Evolutionary conservation across 2,888 invertebrate species (phyloP), one percentile per base, ranked within the genome.

Genomic region (Chymomyza procnemis): DNA sequence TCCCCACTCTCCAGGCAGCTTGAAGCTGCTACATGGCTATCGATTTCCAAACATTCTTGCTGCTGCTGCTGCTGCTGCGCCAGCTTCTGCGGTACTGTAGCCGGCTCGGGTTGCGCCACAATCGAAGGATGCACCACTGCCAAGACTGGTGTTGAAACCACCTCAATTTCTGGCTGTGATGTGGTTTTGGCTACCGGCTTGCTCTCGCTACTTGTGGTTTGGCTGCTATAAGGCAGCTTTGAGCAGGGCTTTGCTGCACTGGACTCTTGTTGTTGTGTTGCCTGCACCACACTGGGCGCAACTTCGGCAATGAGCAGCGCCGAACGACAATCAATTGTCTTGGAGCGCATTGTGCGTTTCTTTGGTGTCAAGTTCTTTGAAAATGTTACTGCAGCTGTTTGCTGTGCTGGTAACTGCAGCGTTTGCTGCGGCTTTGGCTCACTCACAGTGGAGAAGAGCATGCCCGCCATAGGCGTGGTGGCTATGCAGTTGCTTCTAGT

Each of bases 291-390:
- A 56, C 8, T 56, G 14, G 63, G 56, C 6, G 57, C 48, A 8
- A 34, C 56, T 14, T 55, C 57, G 41, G 50, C 57, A n/a, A 64
- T 50, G n/a, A 79, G 14, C 12, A 74, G 22, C 0, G 77, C 83
- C 0, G 80, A 76, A 0, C 82, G 77, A 52, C 87, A 88, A 60
- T 89, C 89, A 46, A 89, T 77, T 2, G 89, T 89, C 67, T 88
- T 89, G 19, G 89, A 88, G 19, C 89, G 88, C 77, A 83, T 83
- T 30, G 66, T 79, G 34, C 89, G 85, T 66, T 88, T 86, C 66
- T 85, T 82, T 60, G 87, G 83, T 61, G 78, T 75, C 21, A 78
- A 41, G 52, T 74, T 67, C 47, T 71, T 75, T 46, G 19, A 30
- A 16, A 64, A 48, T 18, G 55, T 66, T 9, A 76, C 21, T 9